A percentile compares a stretch with the other conserved stretches of the same genome.
Conservation (phyloP, 2,113 vertebrate species). For the rat (Rattus norvegicus) region GRCr8 NC_086023.1:65102001-65102500, state of each 20-base stretch:
- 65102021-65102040: not conserved
- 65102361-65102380: not conserved
- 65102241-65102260: not conserved
- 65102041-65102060: not conserved
- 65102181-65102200: not conserved
- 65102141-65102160: not conserved
- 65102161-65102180: no score
- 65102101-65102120: not conserved
- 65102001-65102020: not conserved
- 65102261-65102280: not conserved
- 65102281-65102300: not conserved
- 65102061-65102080: not conserved
- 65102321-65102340: not conserved
- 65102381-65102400: slow-evolving; percentile 27
- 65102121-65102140: not conserved
- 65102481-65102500: not conserved
- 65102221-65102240: not conserved
- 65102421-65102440: not conserved
- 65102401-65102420: not conserved
- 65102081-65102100: not conserved
- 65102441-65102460: not conserved
- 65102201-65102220: not conserved
- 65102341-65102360: not conserved
- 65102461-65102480: not conserved
- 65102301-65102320: not conserved